Evolutionary conservation across 2,888 invertebrate species (phyloP).

Genomic region (Dasysyrphus albostriatus): DNA sequence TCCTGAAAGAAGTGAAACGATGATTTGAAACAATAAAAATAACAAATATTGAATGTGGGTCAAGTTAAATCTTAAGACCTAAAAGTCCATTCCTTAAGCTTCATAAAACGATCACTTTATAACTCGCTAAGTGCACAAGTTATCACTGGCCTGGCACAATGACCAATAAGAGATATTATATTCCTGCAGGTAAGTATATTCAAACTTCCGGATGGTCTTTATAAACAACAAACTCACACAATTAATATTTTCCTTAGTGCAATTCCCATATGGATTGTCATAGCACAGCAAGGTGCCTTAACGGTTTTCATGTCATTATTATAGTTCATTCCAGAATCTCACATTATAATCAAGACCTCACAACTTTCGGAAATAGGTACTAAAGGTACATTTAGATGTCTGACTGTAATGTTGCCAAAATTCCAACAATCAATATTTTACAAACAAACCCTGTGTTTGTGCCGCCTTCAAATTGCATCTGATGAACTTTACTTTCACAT

Average conservation of each 20-base stretch:
- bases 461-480: slow-evolving; percentile 57
- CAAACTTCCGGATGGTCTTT: slow-evolving; percentile 1
- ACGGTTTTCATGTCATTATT: slow-evolving; percentile 59
- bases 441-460: slow-evolving; percentile 68
- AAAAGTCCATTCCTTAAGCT: no score
- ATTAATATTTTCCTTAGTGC: slow-evolving; percentile 3
- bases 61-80: no score
- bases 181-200: no score
- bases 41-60: no score
- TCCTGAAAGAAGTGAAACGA: no score
- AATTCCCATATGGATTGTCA: slow-evolving; percentile 27
- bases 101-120: no score
- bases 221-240: not conserved
- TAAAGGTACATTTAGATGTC: not conserved
- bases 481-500: slow-evolving; percentile 63
- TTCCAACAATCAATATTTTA: slow-evolving; percentile 53
- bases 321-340: slow-evolving; percentile 52
- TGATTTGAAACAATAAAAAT: no score
- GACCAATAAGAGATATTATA: no score
- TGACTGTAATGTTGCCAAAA: slow-evolving; percentile 69
- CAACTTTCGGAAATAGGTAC: slow-evolving; percentile 50
- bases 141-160: no score
- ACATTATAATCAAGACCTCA: slow-evolving; percentile 70
- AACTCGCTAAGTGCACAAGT: no score
- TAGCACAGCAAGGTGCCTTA: slow-evolving; percentile 70